Percentiles rank a stretch among this genome's conserved stretches.
Evolutionary conservation across 2,113 vertebrate species (phyloP).

Genomic region (Nothocercus julius): DNA sequence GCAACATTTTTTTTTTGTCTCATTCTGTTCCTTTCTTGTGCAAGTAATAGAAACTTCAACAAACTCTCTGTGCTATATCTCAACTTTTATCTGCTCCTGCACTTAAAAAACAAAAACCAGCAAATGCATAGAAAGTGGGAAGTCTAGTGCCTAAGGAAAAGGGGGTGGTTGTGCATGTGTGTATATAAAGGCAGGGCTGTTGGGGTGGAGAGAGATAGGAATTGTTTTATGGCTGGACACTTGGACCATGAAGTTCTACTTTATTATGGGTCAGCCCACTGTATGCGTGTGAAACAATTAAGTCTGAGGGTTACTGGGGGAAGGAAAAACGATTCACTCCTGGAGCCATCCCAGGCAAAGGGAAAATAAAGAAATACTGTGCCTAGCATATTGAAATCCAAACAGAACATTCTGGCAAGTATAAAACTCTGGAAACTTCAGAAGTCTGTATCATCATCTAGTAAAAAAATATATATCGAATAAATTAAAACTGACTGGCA

Average conservation of each 20-base stretch:
- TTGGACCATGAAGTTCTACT: neutral
- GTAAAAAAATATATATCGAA: neutral
- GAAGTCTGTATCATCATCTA: neutral
- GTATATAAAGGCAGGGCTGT: neutral
- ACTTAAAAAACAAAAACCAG: neutral
- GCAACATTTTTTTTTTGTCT: neutral
- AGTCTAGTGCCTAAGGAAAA: neutral
- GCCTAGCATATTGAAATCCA: neutral
- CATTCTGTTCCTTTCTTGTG: slow-evolving; percentile 11
- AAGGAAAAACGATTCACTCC: neutral
- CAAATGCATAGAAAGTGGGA: neutral
- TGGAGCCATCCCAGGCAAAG: neutral
- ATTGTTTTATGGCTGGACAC: neutral
- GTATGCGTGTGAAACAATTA: neutral
- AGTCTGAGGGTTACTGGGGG: neutral
- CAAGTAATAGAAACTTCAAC: neutral
- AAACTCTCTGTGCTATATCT: neutral
- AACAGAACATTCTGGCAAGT: neutral
- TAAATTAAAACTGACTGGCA: neutral
- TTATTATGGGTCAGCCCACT: neutral
- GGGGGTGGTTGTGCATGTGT: neutral
- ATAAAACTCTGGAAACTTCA: neutral
- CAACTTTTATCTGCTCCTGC: neutral
- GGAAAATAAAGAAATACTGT: neutral
- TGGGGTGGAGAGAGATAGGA: neutral